Evolutionary conservation across 1,140 invertebrate genomes (phyloP).

Genomic region (Drosophila bipectinata): DNA sequence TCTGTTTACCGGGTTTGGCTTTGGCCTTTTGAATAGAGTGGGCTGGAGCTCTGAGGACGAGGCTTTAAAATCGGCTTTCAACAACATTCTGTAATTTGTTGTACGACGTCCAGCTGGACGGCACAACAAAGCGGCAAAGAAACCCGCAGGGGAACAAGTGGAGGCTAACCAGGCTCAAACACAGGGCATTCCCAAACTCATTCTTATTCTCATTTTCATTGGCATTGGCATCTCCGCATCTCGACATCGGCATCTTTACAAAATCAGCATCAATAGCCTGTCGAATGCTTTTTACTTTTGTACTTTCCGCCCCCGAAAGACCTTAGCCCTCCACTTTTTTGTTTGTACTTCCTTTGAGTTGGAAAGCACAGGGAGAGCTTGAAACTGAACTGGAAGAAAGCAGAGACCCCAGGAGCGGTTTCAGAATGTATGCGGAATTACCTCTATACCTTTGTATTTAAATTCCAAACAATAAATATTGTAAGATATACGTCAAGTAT

Average conservation of each 20-base stretch:
- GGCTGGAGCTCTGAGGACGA: slow-evolving; percentile 1
- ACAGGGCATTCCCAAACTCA: slow-evolving; percentile 18
- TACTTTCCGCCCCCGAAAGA: slow-evolving; percentile 14
- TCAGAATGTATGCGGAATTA: not conserved
- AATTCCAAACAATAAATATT: slow-evolving; percentile 3
- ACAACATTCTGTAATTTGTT: slow-evolving; percentile 79
- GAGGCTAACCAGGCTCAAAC: slow-evolving; percentile 17
- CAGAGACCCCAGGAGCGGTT: slow-evolving; percentile 17
- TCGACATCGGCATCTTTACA: slow-evolving; percentile 65
- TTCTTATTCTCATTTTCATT: slow-evolving; percentile 29
- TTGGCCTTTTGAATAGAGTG: slow-evolving; percentile 28
- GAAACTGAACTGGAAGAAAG: slow-evolving; percentile 23
- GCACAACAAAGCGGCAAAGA: slow-evolving; percentile 57
- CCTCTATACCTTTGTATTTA: not conserved
- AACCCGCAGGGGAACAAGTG: slow-evolving; percentile 8
- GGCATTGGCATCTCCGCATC: slow-evolving; percentile 14
- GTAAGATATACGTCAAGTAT: not conserved
- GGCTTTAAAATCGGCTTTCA: slow-evolving; percentile 77
- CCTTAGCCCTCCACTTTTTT: slow-evolving; percentile 1
- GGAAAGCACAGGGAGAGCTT: not conserved
- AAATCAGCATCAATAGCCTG: slow-evolving; percentile 79
- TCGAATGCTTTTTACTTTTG: slow-evolving; percentile 71
- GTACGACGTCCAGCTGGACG: slow-evolving; percentile 52
- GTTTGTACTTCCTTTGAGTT: slow-evolving; percentile 39
- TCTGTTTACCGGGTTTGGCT: slow-evolving; percentile 64